Conservation (phyloP, 2,797 vertebrate genomes). For the Xiphophorus birchmanni region DNA sequence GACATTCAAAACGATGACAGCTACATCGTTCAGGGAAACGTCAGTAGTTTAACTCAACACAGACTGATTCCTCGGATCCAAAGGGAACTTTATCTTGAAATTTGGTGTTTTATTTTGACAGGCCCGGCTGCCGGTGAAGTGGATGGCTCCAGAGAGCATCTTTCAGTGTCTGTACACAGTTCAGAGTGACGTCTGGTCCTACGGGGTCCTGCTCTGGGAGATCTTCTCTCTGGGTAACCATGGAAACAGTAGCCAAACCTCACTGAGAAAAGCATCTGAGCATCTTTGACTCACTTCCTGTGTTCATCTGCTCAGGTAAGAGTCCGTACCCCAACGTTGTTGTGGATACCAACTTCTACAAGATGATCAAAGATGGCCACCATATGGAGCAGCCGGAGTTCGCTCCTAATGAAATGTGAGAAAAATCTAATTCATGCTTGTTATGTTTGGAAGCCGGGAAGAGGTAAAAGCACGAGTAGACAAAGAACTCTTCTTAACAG, state of each 20-base stretch:
- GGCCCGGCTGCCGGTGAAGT: constrained; percentile 96
- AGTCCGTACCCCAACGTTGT: constrained; percentile 92
- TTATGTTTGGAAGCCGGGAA: too few relatives aligned
- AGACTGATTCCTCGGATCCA: not conserved
- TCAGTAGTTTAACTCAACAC: constrained; percentile 60
- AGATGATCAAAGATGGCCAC: constrained; percentile 92
- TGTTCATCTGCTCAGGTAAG: constrained; percentile 78
- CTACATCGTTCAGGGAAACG: constrained; percentile 96
- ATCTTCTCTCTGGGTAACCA: constrained; percentile 93
- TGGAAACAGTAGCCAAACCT: not conserved
- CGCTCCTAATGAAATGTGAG: constrained; percentile 89
- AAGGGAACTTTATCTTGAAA: constrained; percentile 11
- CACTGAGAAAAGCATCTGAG: not conserved
- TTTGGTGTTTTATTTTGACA: constrained; percentile 53
- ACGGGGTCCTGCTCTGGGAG: constrained; percentile 96
- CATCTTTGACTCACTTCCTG: not conserved
- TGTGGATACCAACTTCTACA: constrained; percentile 94
- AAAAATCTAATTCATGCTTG: too few relatives aligned
- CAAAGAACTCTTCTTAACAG: too few relatives aligned
- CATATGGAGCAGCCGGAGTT: constrained; percentile 93
- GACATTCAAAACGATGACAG: constrained; percentile 94
- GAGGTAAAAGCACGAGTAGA: too few relatives aligned
- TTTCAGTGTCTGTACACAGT: constrained; percentile 95
- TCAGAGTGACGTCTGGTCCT: constrained; percentile 98
- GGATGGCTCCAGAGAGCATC: constrained; percentile 99